Evolutionary conservation across 2,797 vertebrate species (phyloP), one percentile per base, ranked within the genome.

Genomic region (Myotis planiceps): DNA sequence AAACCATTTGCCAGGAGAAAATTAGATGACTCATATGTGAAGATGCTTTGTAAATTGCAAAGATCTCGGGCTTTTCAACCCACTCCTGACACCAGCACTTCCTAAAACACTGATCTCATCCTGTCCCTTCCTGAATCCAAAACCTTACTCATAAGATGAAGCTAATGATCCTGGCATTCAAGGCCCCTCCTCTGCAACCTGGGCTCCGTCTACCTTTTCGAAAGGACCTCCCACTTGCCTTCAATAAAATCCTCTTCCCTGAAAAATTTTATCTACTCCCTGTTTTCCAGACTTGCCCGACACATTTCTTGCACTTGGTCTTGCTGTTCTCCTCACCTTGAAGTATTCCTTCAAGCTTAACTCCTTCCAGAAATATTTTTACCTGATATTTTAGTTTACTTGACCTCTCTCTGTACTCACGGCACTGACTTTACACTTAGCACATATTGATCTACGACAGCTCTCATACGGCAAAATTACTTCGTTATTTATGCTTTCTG

Each of bases 11-110:
- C 88, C 93, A 86, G 78, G 69, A 95, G 94, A 92, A 74, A 97
- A 97, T 93, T 92, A 90, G 97, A 96, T 97, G 97, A 97, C 97
- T 97, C 97, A 97, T 94, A 76, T 27, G 66, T 93, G 95, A 94
- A 96, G 96, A 95, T 79, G 88, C 82, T 97, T 97, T 93, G 58
- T 96, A 96, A 97, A 96, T 96, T 96, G 96, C 96, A 95, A 78
- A 92, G 92, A 82, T 90, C 92, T 93, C 93, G 90, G 89, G 95
- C 87, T 82, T 93, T 79, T 65, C 91, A 92, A 45, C 47, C 51
- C 42, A 34, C 74, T 93, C 74, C 94, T 92, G 92, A 97, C 96
- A 97, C 95, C 81, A 92, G 95, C 74, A 95, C 95, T 98, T 97
- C 96, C 95, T 97, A 85, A 90, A 95, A 88, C 90, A 32, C 96